Evolutionary conservation across 2,888 invertebrate species (phyloP).

Genomic region (Spialia ferax): DNA sequence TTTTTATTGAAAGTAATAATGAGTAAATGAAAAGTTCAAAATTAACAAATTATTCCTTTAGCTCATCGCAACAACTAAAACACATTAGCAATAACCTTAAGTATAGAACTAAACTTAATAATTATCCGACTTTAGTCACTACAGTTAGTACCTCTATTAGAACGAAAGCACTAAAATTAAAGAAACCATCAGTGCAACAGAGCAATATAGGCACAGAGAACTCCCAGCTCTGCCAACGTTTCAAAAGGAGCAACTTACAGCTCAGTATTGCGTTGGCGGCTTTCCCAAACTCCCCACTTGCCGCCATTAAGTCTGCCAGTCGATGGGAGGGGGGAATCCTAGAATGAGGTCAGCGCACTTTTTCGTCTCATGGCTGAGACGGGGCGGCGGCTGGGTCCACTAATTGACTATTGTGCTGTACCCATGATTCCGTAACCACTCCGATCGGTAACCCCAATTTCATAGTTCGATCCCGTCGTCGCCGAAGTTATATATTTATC

Average conservation of each 20-base stretch:
- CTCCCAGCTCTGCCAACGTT: background rate
- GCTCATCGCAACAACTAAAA: no score
- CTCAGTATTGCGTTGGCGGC: conserved; percentile 47
- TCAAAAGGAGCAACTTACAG: conserved; percentile 32
- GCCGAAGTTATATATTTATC: conserved; percentile 25
- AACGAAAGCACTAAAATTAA: background rate
- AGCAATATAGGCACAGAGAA: conserved; percentile 10
- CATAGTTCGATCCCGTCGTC: conserved; percentile 31
- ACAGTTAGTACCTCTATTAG: background rate
- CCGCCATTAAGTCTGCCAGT: conserved; percentile 66
- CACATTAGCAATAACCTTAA: no score
- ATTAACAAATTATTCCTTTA: no score
- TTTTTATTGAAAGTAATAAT: no score
- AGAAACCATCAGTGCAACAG: conserved; percentile 4
- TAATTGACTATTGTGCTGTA: conserved; percentile 36
- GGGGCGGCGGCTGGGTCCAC: conserved; percentile 48
- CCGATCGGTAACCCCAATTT: conserved; percentile 32
- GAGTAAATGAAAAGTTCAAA: no score
- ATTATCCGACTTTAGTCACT: background rate
- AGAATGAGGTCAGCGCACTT: conserved; percentile 70
- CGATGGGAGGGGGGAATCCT: conserved; percentile 16
- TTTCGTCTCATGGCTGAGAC: conserved; percentile 56
- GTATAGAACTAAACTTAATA: no score
- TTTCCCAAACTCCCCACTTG: conserved; percentile 49
- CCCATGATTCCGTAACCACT: conserved; percentile 28